Conservation (phyloP, 2,888 invertebrate species). For the Idaea biselata region DNA sequence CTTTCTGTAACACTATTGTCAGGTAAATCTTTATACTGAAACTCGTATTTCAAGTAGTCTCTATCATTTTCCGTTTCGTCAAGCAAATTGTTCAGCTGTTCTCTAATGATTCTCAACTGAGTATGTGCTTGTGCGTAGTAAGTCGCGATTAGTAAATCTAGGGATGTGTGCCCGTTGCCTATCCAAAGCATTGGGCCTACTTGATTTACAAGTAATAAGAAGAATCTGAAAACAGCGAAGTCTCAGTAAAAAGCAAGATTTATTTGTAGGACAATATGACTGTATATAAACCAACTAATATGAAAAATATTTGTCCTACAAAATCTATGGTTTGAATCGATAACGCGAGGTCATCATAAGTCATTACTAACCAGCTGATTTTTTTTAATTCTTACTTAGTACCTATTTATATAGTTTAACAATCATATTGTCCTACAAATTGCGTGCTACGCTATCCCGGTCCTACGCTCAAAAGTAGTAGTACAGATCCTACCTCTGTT, state of each 20-base stretch:
- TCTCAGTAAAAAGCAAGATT: background rate
- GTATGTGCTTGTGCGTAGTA: slow-evolving; percentile 46
- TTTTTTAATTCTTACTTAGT: too few species aligned
- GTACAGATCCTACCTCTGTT: too few species aligned
- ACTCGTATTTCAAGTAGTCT: background rate
- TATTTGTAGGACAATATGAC: too few species aligned
- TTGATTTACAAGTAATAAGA: slow-evolving; percentile 31
- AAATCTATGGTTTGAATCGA: too few species aligned
- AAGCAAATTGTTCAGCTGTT: slow-evolving; percentile 39
- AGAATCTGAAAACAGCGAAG: slow-evolving; percentile 40
- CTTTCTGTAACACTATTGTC: slow-evolving; percentile 28
- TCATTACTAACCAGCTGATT: too few species aligned
- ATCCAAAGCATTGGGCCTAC: slow-evolving; percentile 32
- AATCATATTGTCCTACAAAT: too few species aligned
- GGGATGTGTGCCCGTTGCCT: slow-evolving; percentile 38
- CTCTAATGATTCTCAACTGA: slow-evolving; percentile 47
- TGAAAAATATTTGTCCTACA: too few species aligned
- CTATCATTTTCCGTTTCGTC: slow-evolving; percentile 2
- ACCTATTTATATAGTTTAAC: too few species aligned
- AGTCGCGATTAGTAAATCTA: slow-evolving; percentile 39
- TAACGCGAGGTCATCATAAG: too few species aligned
- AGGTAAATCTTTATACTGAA: slow-evolving; percentile 29
- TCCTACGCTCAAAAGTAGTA: too few species aligned
- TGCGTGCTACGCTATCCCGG: too few species aligned
- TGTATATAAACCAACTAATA: too few species aligned